Conservation (phyloP, 2,797 vertebrate species). For the Macropodus opercularis region DNA sequence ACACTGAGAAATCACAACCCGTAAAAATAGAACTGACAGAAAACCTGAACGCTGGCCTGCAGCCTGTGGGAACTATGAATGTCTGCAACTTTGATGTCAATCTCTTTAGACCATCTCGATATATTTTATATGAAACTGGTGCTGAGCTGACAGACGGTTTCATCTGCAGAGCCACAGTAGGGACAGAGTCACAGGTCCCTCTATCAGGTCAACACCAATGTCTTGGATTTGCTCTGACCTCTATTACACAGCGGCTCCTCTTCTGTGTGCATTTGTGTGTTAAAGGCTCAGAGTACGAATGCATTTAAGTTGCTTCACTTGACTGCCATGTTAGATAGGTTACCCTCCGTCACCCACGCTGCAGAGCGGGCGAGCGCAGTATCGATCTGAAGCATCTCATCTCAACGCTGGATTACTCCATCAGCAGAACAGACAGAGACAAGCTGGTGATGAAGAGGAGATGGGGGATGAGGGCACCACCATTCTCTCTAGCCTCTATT, state of each 20-base stretch:
- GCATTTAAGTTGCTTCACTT: conserved; percentile 29
- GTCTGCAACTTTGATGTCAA: too few relatives aligned
- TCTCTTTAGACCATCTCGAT: too few relatives aligned
- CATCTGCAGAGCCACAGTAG: neutral
- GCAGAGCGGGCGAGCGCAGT: conserved; percentile 36
- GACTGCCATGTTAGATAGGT: conserved; percentile 49
- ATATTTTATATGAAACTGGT: too few relatives aligned
- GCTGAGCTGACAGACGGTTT: neutral
- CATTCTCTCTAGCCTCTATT: conserved; percentile 11
- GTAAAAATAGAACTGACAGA: too few relatives aligned
- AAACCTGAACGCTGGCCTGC: too few relatives aligned
- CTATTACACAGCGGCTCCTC: conserved; percentile 1
- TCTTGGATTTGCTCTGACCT: conserved; percentile 24
- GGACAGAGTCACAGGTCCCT: neutral
- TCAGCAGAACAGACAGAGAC: conserved; percentile 20
- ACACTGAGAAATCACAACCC: too few relatives aligned
- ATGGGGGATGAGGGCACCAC: conserved; percentile 9
- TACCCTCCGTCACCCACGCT: conserved; percentile 42
- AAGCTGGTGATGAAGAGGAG: neutral
- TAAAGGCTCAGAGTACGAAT: conserved; percentile 21
- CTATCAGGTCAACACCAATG: neutral
- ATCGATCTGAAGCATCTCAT: conserved; percentile 61
- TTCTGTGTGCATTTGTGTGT: neutral
- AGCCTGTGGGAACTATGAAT: too few relatives aligned
- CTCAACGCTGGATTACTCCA: conserved; percentile 41